Base-by-base conservation (phyloP, 2,888 invertebrate species). In the Cryptocheilus praepositus region DNA sequence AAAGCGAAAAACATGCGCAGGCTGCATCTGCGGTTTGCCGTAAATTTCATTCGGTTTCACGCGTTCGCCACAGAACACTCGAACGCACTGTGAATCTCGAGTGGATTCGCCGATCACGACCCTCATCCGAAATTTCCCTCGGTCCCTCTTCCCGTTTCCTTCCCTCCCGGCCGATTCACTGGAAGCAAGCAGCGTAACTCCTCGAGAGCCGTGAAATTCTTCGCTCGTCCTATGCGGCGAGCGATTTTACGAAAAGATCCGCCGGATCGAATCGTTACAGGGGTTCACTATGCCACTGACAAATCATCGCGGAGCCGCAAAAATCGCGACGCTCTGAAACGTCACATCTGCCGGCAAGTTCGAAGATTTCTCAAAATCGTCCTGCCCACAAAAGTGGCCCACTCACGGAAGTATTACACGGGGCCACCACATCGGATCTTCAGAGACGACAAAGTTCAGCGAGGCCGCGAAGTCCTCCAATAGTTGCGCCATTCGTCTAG, bases 201-300 rank as follows among this genome's bases (percentile, higher is more conserved):
- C 59, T 73, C 65, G 70, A 77, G 77, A 73, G 74, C 71, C 79
- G 77, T 79, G 71, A 79, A 79, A 79, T 77, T 64, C 58, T 70
- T 60, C 55, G 63, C 22, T 46, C 49, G 63, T 36, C 55, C 45
- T 25, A 28, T 22, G 56, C 55, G 55, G 19, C 55, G 64, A 53
- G 28, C 68, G 46, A 71, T 77, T 53, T 53, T 63, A 56, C 62
- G 59, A 45, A 18, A 36, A 52, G 73, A 71, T 73, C 62, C 56
- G 44, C 64, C 77, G 70, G 74, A 61, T 66, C 79, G 70, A 79
- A 80, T 80, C 61, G 28, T 53, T 54, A 64, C 49, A 49, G 67
- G 60, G 54, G 54, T 55, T 55, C 44, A 56, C 52, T 60, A 54
- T 25, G 36, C 67, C 55, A 51, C 19, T 73, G 77, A 77, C 64